phyloP scores from a whole-genome alignment of 2,888 invertebrate species.

The Trissolcus brochymenae region DNA sequence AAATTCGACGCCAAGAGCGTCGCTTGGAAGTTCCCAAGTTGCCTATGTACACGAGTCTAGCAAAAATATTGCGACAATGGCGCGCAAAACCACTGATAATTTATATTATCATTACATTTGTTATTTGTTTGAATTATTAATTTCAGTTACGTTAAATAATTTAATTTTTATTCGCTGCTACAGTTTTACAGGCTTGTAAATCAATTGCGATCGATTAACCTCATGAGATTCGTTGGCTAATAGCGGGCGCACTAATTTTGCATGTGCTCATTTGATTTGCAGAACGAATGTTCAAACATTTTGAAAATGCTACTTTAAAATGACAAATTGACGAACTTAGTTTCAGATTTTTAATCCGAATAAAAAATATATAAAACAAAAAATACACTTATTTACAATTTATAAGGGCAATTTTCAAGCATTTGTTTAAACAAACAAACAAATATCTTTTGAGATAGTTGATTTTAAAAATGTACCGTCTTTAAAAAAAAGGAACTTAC shows the following conservation, averaged over 20 bases:
- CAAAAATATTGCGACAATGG: slow-evolving; percentile 47
- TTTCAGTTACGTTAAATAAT: background rate
- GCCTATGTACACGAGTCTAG: slow-evolving; percentile 48
- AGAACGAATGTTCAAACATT: too few species aligned
- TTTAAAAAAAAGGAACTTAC: too few species aligned
- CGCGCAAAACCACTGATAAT: slow-evolving; percentile 19
- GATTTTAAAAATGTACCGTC: too few species aligned
- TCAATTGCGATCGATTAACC: slow-evolving; percentile 8
- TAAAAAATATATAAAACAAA: too few species aligned
- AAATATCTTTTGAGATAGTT: too few species aligned
- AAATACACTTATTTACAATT: too few species aligned
- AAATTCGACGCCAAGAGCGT: slow-evolving; percentile 30
- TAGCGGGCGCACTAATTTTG: background rate
- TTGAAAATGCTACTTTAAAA: too few species aligned
- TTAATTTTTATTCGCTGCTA: slow-evolving; percentile 7
- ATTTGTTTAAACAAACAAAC: too few species aligned
- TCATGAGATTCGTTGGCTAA: slow-evolving; percentile 11
- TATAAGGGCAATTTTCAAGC: too few species aligned
- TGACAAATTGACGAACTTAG: too few species aligned
- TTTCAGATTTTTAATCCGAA: too few species aligned
- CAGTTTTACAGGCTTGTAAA: slow-evolving; percentile 4
- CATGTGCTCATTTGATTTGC: too few species aligned
- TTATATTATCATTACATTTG: slow-evolving; percentile 6
- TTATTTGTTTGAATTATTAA: slow-evolving; percentile 14
- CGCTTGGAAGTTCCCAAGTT: slow-evolving; percentile 36